Percentiles rank a stretch among this genome's conserved stretches.
Conservation (phyloP, 2,888 invertebrate genomes). For the Xestia c-nigrum region DNA sequence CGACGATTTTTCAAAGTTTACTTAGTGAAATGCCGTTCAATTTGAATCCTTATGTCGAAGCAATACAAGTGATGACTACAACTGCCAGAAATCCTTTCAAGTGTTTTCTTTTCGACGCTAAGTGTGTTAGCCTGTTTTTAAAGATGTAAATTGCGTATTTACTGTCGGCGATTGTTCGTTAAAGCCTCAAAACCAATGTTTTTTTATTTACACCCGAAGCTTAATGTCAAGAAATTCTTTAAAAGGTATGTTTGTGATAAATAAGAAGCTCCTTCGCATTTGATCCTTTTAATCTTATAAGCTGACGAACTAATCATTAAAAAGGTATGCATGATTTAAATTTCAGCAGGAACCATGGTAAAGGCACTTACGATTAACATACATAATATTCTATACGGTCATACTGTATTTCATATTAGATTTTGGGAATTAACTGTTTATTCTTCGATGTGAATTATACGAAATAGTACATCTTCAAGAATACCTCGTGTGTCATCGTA, state of each 20-base stretch:
- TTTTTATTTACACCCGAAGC: slow-evolving; percentile 41
- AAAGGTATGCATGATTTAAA: not conserved
- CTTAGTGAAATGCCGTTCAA: not conserved
- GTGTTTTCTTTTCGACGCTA: slow-evolving; percentile 50
- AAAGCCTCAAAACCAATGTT: slow-evolving; percentile 69
- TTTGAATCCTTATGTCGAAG: slow-evolving; percentile 32
- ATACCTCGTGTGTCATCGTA: slow-evolving; percentile 25
- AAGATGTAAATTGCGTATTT: slow-evolving; percentile 60
- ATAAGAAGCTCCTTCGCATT: not conserved
- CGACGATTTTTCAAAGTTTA: not conserved
- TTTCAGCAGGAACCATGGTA: not conserved
- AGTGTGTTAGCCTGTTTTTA: slow-evolving; percentile 48
- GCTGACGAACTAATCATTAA: not conserved
- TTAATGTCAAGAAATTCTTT: slow-evolving; percentile 7
- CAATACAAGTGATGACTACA: slow-evolving; percentile 11
- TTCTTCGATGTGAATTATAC: not conserved
- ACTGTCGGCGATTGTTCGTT: slow-evolving; percentile 56
- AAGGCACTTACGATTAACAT: not conserved
- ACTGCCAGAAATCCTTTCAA: slow-evolving; percentile 7
- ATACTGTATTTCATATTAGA: not conserved
- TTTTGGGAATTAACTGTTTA: not conserved
- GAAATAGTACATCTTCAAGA: not conserved
- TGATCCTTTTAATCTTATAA: not conserved
- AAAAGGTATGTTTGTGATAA: slow-evolving; percentile 5
- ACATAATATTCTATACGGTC: not conserved